phyloP scores from a whole-genome alignment of 2,888 invertebrate species.

The Hypena proboscidalis region DNA sequence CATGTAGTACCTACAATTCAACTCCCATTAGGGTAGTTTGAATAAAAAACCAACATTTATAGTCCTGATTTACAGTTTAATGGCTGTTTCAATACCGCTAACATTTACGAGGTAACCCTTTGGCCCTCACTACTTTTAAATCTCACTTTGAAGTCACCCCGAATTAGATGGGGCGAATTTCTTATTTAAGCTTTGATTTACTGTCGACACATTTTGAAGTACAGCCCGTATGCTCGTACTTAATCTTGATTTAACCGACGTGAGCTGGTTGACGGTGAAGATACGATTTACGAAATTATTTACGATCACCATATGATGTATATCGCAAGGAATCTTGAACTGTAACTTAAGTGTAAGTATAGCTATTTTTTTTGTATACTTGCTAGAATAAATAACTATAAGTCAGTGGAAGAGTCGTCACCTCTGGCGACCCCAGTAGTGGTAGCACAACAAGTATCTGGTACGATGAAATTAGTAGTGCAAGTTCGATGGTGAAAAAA shows the following conservation, averaged over 20 bases:
- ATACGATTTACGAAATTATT: constrained; percentile 67
- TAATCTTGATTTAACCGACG: constrained; percentile 80
- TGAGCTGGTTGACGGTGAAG: constrained; percentile 65
- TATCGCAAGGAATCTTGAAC: constrained; percentile 36
- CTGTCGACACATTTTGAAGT: constrained; percentile 72
- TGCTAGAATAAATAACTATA: too few relatives aligned
- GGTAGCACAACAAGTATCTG: too few relatives aligned
- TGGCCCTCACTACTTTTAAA: constrained; percentile 51
- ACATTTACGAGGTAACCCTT: constrained; percentile 58
- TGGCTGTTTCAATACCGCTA: constrained; percentile 46
- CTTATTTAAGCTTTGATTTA: constrained; percentile 77
- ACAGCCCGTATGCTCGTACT: constrained; percentile 70
- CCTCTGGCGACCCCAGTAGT: too few relatives aligned
- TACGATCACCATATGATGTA: constrained; percentile 62
- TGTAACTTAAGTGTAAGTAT: too few relatives aligned
- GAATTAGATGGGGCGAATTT: constrained; percentile 75
- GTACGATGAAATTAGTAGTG: too few relatives aligned
- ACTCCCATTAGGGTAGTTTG: constrained; percentile 49
- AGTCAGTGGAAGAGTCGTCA: too few relatives aligned
- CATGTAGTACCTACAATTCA: constrained; percentile 26
- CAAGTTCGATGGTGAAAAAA: too few relatives aligned
- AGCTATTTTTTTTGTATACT: too few relatives aligned
- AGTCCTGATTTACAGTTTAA: constrained; percentile 47
- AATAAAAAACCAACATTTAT: constrained; percentile 47
- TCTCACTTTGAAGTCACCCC: constrained; percentile 72